A percentile compares a stretch with the other conserved stretches of the same genome.
Conservation (phyloP, 2,797 vertebrate species). For the Setipinna tenuifilis region DNA sequence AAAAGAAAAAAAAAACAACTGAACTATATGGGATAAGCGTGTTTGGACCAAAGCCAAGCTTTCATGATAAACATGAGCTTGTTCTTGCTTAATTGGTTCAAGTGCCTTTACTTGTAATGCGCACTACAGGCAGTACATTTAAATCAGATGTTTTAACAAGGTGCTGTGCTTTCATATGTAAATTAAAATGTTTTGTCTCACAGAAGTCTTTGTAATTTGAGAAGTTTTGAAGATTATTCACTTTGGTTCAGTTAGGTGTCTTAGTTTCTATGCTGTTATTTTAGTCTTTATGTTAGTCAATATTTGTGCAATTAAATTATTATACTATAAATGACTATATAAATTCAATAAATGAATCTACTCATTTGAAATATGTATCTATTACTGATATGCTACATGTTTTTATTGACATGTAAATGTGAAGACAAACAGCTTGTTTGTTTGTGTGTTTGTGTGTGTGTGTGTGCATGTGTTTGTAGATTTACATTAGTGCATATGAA, state of each 20-base stretch:
- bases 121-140: background rate
- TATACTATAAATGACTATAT: too few species aligned
- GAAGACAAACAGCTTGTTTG: too few species aligned
- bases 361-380: too few species aligned
- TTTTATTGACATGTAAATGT: too few species aligned
- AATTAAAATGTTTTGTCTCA: background rate
- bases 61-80: background rate
- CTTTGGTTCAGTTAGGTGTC: background rate
- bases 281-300: background rate
- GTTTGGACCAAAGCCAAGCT: conserved; percentile 9
- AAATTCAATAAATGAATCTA: too few species aligned
- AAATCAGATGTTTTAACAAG: conserved; percentile 20
- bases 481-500: background rate
- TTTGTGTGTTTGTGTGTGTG: too few species aligned
- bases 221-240: background rate
- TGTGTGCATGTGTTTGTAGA: too few species aligned
- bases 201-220: background rate
- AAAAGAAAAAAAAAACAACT: too few species aligned
- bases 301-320: too few species aligned
- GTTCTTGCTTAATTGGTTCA: conserved; percentile 16
- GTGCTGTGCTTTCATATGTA: background rate
- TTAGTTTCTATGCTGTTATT: background rate
- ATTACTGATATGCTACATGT: too few species aligned
- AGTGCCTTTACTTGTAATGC: conserved; percentile 7
- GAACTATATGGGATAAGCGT: background rate